These are phyloP conservation scores for Origma solitaria DNA, from an alignment of 2,113 vertebrate genomes.

Conservation along the genomic window DNA sequence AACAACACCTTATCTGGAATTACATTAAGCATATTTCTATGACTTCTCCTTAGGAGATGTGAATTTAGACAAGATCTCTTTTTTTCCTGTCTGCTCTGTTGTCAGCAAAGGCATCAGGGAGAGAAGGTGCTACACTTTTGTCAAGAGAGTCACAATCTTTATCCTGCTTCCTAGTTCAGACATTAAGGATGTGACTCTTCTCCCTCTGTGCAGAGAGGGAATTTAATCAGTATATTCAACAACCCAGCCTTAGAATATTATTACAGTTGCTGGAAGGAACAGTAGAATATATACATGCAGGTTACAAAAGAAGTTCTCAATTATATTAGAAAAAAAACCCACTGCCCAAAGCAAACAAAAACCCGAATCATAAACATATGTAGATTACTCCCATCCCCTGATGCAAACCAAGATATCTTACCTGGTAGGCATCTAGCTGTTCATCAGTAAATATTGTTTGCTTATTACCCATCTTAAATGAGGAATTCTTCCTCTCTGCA, in stretches of 20 bases:
- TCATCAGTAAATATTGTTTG: conserved; percentile 96
- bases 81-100: background rate
- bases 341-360: background rate
- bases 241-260: background rate
- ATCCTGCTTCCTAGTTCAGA: background rate
- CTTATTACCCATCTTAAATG: conserved; percentile 91
- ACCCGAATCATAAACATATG: background rate
- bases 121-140: background rate
- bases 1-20: background rate
- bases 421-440: conserved; percentile 94
- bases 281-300: background rate
- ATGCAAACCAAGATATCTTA: conserved; percentile 48
- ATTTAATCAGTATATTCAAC: background rate
- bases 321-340: background rate
- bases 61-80: background rate
- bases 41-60: background rate
- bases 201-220: background rate
- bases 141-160: background rate
- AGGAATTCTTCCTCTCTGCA: conserved; percentile 70
- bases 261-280: background rate
- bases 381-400: background rate
- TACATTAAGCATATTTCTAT: background rate
- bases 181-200: background rate
- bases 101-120: background rate
- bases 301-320: background rate